phyloP scores from a whole-genome alignment of 2,797 vertebrate species.

The Psittacula echo region DNA sequence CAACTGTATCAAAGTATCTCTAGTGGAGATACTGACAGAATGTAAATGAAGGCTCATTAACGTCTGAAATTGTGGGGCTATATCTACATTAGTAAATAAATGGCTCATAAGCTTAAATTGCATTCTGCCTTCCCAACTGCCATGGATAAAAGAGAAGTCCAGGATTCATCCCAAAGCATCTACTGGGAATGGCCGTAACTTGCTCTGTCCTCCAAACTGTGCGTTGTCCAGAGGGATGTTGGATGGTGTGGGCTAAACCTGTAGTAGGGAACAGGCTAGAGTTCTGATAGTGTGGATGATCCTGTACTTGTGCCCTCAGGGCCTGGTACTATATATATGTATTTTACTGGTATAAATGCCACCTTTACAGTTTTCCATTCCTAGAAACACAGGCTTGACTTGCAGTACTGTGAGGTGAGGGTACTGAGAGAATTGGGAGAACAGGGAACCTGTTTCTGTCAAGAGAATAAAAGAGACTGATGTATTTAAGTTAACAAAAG shows the following conservation, averaged over 20 bases:
- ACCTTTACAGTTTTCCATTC: background rate
- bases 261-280: background rate
- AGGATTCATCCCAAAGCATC: background rate
- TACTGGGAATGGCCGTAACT: background rate
- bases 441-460: background rate
- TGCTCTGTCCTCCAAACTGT: background rate
- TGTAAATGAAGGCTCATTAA: background rate
- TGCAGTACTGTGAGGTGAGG: background rate
- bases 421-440: background rate
- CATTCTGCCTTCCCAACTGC: background rate
- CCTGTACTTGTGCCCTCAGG: background rate
- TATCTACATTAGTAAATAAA: background rate
- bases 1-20: background rate
- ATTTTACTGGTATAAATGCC: background rate
- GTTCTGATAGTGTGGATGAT: background rate
- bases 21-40: background rate
- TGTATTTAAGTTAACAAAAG: background rate
- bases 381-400: background rate
- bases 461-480: background rate
- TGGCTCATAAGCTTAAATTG: background rate
- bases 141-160: background rate
- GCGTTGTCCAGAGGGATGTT: accelerated
- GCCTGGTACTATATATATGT: background rate
- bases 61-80: background rate
- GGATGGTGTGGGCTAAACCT: background rate